These are phyloP conservation scores for Ranitomeya imitator DNA, from an alignment of 2,113 vertebrate species.

Conservation along the genomic window DNA sequence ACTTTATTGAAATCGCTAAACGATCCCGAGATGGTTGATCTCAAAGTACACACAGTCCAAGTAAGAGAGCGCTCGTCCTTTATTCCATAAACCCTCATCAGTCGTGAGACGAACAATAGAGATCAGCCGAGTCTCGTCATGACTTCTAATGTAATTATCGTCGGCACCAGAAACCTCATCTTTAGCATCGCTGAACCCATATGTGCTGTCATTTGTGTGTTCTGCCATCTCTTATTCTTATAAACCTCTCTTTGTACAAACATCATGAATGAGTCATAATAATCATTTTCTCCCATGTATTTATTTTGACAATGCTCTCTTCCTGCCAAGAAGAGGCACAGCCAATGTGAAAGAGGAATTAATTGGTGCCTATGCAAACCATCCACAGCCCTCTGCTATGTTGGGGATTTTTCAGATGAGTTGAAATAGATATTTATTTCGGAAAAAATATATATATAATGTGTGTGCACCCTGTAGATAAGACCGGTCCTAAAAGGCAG, in stretches of 20 bases:
- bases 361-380: neutral
- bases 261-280: slow-evolving; percentile 43
- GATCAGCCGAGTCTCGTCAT: slow-evolving; percentile 20
- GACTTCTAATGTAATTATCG: slow-evolving; percentile 33
- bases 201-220: slow-evolving; percentile 41
- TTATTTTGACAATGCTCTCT: slow-evolving; percentile 40
- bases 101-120: slow-evolving; percentile 18
- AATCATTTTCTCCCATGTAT: slow-evolving; percentile 39
- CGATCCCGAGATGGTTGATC: slow-evolving; percentile 35
- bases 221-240: slow-evolving; percentile 30
- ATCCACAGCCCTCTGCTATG: neutral
- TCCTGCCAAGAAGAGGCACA: slow-evolving; percentile 36
- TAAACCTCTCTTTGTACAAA: slow-evolving; percentile 41
- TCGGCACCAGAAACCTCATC: slow-evolving; percentile 35
- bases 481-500: too few species aligned
- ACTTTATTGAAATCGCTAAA: slow-evolving; percentile 41
- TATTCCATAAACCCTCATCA: slow-evolving; percentile 7
- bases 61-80: neutral
- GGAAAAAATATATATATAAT: neutral
- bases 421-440: neutral
- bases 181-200: slow-evolving; percentile 17
- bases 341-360: slow-evolving; percentile 22
- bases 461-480: too few species aligned
- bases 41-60: slow-evolving; percentile 11
- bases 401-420: neutral